Conservation (phyloP, 2,113 vertebrate genomes). For the Galbula dea region DNA sequence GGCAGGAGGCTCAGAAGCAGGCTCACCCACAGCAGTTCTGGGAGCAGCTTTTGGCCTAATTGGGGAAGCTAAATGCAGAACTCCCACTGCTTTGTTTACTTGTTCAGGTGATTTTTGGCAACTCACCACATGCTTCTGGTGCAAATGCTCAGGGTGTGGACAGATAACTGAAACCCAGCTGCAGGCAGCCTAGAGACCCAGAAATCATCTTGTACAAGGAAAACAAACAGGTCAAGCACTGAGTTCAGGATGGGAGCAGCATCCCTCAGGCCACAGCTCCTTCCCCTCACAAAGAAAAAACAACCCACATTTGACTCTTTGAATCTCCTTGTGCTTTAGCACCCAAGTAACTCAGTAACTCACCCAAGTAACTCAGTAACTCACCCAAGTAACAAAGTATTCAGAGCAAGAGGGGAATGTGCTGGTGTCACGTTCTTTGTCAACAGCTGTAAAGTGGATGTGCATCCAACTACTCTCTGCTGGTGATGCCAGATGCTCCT, state of each 20-base stretch:
- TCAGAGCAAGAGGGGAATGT: conserved; percentile 46
- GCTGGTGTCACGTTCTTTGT: conserved; percentile 56
- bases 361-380: too few species aligned
- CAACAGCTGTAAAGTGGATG: conserved; percentile 66
- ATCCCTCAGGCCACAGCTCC: not conserved
- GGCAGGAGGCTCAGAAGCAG: not conserved
- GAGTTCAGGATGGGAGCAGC: not conserved
- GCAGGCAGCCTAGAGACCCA: not conserved
- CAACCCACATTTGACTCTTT: not conserved
- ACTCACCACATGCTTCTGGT: not conserved
- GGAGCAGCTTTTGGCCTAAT: not conserved
- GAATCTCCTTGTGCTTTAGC: conserved; percentile 9
- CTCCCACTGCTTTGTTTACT: not conserved
- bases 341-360: conserved; percentile 47
- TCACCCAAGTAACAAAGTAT: conserved; percentile 44
- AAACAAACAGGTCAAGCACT: conserved; percentile 24
- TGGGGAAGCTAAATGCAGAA: not conserved
- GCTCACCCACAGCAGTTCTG: not conserved
- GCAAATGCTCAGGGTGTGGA: not conserved
- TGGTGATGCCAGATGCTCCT: conserved; percentile 15
- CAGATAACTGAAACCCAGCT: not conserved
- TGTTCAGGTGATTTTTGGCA: conserved; percentile 16
- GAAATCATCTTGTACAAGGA: not conserved
- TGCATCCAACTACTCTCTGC: not conserved
- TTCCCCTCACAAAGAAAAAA: not conserved